Conservation (phyloP, 2,888 invertebrate species). For the Agrochola circellaris region DNA sequence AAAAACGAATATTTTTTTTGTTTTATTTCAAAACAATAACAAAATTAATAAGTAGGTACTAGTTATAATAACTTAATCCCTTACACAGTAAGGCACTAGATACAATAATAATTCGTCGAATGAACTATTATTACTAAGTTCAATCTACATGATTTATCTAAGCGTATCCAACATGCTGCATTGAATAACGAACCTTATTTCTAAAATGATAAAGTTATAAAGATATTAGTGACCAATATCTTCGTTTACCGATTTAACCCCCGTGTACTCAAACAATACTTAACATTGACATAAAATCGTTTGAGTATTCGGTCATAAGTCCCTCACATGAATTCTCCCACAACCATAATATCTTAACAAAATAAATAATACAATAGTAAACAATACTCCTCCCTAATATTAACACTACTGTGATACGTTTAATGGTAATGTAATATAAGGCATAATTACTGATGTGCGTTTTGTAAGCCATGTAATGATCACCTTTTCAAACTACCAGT, state of each 20-base stretch:
- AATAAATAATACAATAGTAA: constrained; percentile 15
- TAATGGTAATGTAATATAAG: background rate
- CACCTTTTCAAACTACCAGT: background rate
- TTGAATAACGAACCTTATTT: constrained; percentile 8
- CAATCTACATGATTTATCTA: background rate
- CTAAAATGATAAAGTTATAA: background rate
- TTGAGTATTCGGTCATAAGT: background rate
- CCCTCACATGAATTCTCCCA: background rate
- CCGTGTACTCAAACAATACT: background rate
- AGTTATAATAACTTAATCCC: background rate
- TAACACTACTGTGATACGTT: background rate
- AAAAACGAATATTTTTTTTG: background rate
- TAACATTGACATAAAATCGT: background rate
- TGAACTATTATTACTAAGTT: background rate
- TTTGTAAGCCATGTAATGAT: background rate
- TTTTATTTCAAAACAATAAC: constrained; percentile 50
- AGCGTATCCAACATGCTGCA: background rate
- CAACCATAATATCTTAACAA: constrained; percentile 5
- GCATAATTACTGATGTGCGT: background rate
- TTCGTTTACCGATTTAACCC: background rate
- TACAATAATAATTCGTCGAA: background rate
- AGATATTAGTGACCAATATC: background rate
- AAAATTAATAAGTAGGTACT: constrained; percentile 16
- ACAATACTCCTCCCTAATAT: background rate
- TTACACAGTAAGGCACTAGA: constrained; percentile 47